These are phyloP conservation scores for Cyclopterus lumpus DNA, from an alignment of 2,797 vertebrate species.

Conservation along the genomic window DNA sequence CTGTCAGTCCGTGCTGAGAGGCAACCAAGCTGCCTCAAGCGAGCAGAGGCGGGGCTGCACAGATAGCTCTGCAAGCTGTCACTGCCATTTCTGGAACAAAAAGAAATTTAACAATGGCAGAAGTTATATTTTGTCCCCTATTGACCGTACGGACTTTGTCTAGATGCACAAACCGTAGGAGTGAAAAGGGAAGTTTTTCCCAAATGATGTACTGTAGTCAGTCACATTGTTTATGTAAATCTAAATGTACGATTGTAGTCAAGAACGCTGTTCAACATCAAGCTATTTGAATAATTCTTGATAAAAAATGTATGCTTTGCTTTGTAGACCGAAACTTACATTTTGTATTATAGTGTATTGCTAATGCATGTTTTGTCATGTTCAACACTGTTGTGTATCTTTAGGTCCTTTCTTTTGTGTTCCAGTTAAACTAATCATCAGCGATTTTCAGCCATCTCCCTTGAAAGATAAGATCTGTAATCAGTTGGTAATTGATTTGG, in stretches of 20 bases:
- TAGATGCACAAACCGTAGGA: background rate
- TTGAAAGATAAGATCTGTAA: background rate
- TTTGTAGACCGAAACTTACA: background rate
- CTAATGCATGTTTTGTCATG: background rate
- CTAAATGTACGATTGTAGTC: background rate
- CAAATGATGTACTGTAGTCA: background rate
- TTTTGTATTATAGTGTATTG: background rate
- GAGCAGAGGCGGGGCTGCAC: background rate
- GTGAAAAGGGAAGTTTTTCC: background rate
- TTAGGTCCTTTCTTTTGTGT: background rate
- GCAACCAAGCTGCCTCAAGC: constrained; percentile 4
- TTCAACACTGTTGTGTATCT: background rate
- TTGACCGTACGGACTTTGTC: background rate
- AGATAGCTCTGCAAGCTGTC: background rate
- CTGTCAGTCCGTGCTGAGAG: background rate
- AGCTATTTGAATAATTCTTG: background rate
- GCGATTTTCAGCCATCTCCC: background rate
- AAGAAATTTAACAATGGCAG: background rate
- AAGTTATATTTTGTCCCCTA: background rate
- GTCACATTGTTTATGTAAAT: background rate
- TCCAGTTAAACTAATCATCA: constrained; percentile 6
- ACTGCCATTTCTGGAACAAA: background rate
- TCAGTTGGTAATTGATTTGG: background rate
- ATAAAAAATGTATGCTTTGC: background rate
- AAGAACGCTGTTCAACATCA: background rate